Base-by-base conservation (phyloP, 2,888 invertebrate genomes). In the Lasioglossum leucozonium region DNA sequence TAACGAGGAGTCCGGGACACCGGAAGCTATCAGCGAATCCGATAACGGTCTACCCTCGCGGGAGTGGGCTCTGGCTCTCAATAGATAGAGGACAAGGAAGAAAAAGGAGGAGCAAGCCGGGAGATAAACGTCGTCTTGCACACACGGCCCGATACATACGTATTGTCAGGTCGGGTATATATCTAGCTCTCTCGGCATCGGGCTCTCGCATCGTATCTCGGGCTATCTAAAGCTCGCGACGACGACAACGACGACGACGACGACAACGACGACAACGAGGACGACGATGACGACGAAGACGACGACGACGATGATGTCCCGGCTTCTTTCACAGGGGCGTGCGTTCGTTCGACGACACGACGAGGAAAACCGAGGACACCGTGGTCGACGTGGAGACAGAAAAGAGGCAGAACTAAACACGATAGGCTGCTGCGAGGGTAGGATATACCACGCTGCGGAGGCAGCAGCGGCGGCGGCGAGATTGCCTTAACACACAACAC, bases 401-500 rank as follows among this genome's bases (percentile, higher is more conserved):
- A 16, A 65, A 65, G 18, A 58, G 58, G 30, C 58, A 58, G 58
- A 58, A 58, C 58, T 65, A 65, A 34, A 30, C 16, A 18, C 34
- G 65, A 65, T 65, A 65, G 62, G 51, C 51, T 51, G 62, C 58
- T 72, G 75, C 62, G 75, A 84, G 71, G 79, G 82, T 78, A 81
- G 84, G 78, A 76, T 87, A 86, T 65, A 18, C 30, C 67, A 77
- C 74, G 62, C 26, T 44, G 58, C 75, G 72, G 83, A 76, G 80
- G 72, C 69, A 84, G 16, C 58, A 82, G n/a, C 58, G 72, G 47
- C 22, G 86, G 90, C 89, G 86, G 90, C 89, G 91, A 89, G 91
- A 91, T 90, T 90, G 89, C 91, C 91, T 91, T 90, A 92, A 93
- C 94, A 92, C 93, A 93, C 92, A 93, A 94, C 94, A 94, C 94